Evolutionary conservation across 2,888 invertebrate genomes (phyloP), one percentile per base, ranked within the genome.

Genomic region (Chironomus tentans): DNA sequence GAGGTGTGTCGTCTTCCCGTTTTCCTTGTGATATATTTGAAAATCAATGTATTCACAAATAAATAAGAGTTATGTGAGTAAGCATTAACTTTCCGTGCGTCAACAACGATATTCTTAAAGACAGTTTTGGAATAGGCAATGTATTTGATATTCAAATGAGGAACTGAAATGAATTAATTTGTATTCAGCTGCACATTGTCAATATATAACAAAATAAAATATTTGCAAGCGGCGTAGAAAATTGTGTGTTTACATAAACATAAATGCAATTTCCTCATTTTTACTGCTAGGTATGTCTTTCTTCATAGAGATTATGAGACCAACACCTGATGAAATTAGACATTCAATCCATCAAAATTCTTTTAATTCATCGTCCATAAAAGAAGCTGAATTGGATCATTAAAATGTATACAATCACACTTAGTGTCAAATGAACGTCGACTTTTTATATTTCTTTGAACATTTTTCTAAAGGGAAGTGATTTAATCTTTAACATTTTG

Each of bases 141-240:
- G 38, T 38, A 38, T 38, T 1, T 38, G 38, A 38, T 38, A 38
- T 38, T 38, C 10, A 38, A 38, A 68, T 24, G 15, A 13, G 68
- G 68, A 15, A 68, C n/a, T 68, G n/a, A 68, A 38, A 15, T 24
- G 68, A 68, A 68, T 68, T 68, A 28, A 68, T 68, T 68, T 68
- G 38, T 68, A 68, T 24, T 38, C 56, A n/a, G 56, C 56, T 56
- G 18, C 56, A 18, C 56, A 15, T 18, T n/a, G 56, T 12, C 56
- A 56, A 18, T 56, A n/a, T n/a, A 18, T 10, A 56, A 13, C 2
- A 4, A 56, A 56, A 38, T 38, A 24, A 3, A 6, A 38, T 38
- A 38, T 38, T 38, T 38, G 38, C 38, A 38, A 38, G 38, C 38
- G 10, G 10, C 38, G 38, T 38, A 38, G 38, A 38, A 38, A 38